Percentiles rank a stretch among this genome's conserved stretches.
Conservation (phyloP, 2,888 invertebrate genomes). For the Autographa pulchrina region DNA sequence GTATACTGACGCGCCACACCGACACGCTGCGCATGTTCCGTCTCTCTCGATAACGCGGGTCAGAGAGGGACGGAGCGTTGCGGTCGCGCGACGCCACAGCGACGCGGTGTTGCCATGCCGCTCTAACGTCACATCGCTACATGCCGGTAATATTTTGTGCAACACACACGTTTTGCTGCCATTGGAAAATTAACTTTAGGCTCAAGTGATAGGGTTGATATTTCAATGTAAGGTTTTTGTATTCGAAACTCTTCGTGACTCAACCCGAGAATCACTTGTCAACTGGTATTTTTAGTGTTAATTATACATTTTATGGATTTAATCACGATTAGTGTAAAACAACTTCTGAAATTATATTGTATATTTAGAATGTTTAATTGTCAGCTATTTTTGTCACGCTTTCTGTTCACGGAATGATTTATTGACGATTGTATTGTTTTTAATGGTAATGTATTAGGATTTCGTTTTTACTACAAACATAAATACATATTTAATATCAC, state of each 20-base stretch:
- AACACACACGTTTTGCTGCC: conserved; percentile 25
- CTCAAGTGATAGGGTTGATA: neutral
- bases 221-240: conserved; percentile 20
- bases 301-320: conserved; percentile 66
- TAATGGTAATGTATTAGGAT: conserved; percentile 4
- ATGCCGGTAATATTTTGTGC: conserved; percentile 47
- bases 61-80: conserved; percentile 55
- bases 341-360: conserved; percentile 43
- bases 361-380: conserved; percentile 41
- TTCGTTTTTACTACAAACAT: conserved; percentile 8
- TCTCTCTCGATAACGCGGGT: conserved; percentile 43
- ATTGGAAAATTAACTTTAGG: conserved; percentile 24
- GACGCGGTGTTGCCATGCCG: conserved; percentile 66
- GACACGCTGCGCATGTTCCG: conserved; percentile 51
- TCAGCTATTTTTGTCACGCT: conserved; percentile 51
- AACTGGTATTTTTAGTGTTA: conserved; percentile 69
- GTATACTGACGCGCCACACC: conserved; percentile 70
- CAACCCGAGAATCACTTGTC: conserved; percentile 65
- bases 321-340: conserved; percentile 63
- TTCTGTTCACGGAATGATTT: conserved; percentile 39
- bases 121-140: conserved; percentile 52
- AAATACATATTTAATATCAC: conserved; percentile 1
- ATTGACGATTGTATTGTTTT: conserved; percentile 23
- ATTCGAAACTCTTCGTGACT: conserved; percentile 60
- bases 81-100: conserved; percentile 61